Base-by-base conservation (phyloP, 35 echinoderm and acorn worm species). In the Ophioderma brevispina region DNA sequence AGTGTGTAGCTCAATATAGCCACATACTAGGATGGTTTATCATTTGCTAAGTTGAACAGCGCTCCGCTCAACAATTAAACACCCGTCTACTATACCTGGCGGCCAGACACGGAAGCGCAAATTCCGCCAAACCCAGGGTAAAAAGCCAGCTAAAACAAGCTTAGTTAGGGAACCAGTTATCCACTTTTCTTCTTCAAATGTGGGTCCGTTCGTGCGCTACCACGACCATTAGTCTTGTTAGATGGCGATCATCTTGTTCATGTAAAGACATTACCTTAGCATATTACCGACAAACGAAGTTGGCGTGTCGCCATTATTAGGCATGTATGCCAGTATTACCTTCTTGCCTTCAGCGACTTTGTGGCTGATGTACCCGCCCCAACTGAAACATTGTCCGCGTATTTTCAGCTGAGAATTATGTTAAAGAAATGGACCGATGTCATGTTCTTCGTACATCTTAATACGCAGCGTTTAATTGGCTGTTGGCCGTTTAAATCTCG, bases 91-190 rank as follows among this genome's bases (percentile, higher is more conserved):
- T 46, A 46, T 46, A 46, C 41, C 41, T 46, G 41, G 41, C 41
- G 59, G 28, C 17, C 28, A 70, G 59, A 70, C 59, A 70, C n/a
- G n/a, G 28, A 70, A 2, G 28, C 59, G 59, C 59, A 70, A 70
- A 70, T 70, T 70, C 59, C 59, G 59, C 2, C 59, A 70, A 46
- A 46, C 41, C 41, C 17, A 46, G 41, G 41, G 41, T 46, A 46
- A 46, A 46, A 70, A 70, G 59, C 28, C 17, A 30, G 59, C 28
- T 70, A 70, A 30, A 70, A 70, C 28, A 70, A 70, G 59, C 59
- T 70, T 70, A 70, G 59, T 70, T 70, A 15, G 59, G n/a, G n/a
- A 70, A 70, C 59, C 59, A 70, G 59, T 70, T 70, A 70, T 70
- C 59, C 23, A 4, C 15, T 70, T 70, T 70, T 70, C 59, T 70